A percentile compares a stretch with the other conserved stretches of the same genome.
These are phyloP conservation scores for Euphydryas editha DNA, from an alignment of 2,888 invertebrate species.

Conservation along the genomic window DNA sequence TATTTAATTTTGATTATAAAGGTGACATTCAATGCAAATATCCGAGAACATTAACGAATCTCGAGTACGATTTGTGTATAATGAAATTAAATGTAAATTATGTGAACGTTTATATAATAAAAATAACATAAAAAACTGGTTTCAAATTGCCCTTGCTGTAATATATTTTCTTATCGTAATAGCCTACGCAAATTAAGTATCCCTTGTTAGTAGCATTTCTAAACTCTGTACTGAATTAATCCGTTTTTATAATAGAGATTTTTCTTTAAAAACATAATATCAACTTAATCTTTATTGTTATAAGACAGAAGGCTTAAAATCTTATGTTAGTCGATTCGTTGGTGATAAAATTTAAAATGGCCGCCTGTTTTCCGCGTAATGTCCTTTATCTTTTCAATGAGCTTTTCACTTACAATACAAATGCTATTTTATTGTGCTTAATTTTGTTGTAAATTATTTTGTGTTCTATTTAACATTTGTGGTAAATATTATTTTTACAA, in stretches of 20 bases:
- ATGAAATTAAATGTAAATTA: slow-evolving; percentile 37
- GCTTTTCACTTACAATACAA: slow-evolving; percentile 25
- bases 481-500: too few relatives aligned
- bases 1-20: neutral
- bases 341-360: slow-evolving; percentile 28
- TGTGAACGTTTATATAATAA: slow-evolving; percentile 17
- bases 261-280: slow-evolving; percentile 6
- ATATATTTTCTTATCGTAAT: slow-evolving; percentile 43
- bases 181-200: slow-evolving; percentile 34
- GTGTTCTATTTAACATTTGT: too few relatives aligned
- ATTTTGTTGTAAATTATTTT: neutral
- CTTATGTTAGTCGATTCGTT: neutral
- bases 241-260: slow-evolving; percentile 13
- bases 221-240: slow-evolving; percentile 26
- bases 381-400: slow-evolving; percentile 31
- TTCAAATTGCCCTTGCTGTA: slow-evolving; percentile 20
- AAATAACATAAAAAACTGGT: neutral
- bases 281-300: neutral
- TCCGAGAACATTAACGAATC: slow-evolving; percentile 24
- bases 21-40: slow-evolving; percentile 20
- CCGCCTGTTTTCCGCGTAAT: slow-evolving; percentile 20
- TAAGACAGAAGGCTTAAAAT: neutral
- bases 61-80: slow-evolving; percentile 27
- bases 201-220: slow-evolving; percentile 31
- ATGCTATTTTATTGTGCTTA: slow-evolving; percentile 23